These are phyloP conservation scores for Lampris megalopsis DNA, from an alignment of 2,113 vertebrate species.

Conservation along the genomic window DNA sequence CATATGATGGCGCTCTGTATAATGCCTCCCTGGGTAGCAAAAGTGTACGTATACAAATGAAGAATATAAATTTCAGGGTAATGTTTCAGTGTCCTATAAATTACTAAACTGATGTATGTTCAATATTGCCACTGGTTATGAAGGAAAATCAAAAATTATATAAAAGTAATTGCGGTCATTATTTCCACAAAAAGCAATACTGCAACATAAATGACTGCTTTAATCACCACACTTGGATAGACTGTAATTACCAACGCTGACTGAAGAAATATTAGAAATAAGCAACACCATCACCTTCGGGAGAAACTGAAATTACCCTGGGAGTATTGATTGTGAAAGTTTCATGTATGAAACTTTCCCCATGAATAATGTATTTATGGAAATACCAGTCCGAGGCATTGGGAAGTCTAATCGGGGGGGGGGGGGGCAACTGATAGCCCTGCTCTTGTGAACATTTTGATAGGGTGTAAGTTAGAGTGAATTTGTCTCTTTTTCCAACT, in stretches of 20 bases:
- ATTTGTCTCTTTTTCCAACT: slow-evolving; percentile 7
- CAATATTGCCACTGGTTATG: background rate
- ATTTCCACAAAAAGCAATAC: slow-evolving; percentile 7
- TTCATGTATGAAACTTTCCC: slow-evolving; percentile 62
- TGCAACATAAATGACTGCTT: slow-evolving; percentile 37
- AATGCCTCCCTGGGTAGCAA: background rate
- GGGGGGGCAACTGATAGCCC: slow-evolving; percentile 1
- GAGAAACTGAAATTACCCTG: slow-evolving; percentile 9
- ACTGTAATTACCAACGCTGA: slow-evolving; percentile 24
- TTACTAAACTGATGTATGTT: background rate
- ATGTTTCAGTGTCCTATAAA: background rate
- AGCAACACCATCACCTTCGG: slow-evolving; percentile 13
- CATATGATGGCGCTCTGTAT: too few relatives aligned
- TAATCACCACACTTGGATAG: background rate
- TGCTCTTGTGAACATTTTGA: slow-evolving; percentile 14
- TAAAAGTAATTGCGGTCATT: slow-evolving; percentile 31
- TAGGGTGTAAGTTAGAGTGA: slow-evolving; percentile 21
- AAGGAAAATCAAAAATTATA: slow-evolving; percentile 38
- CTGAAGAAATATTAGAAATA: slow-evolving; percentile 26
- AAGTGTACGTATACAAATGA: background rate
- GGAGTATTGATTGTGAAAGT: slow-evolving; percentile 55
- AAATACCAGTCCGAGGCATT: slow-evolving; percentile 48
- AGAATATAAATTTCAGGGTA: background rate
- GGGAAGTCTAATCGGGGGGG: slow-evolving; percentile 20
- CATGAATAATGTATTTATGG: slow-evolving; percentile 66